Base-by-base conservation (phyloP, 2,113 vertebrate species). In the Sclerurus mexicanus region DNA sequence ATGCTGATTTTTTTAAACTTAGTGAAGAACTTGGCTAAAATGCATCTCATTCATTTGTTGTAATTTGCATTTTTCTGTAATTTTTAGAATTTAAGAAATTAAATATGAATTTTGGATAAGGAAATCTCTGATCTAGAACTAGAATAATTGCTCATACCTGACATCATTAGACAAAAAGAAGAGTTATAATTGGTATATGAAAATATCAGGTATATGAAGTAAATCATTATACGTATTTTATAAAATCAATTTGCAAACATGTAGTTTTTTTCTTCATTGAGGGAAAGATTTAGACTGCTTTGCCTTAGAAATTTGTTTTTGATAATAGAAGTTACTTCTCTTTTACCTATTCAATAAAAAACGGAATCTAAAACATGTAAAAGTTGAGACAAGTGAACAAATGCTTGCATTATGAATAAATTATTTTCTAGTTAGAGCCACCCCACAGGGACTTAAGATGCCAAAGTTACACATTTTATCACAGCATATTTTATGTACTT, bases 401-500 rank as follows among this genome's bases (percentile, higher is more conserved):
- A 69, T 6, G 1, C 0, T 4, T 11, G 2, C 9, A 39, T 35
- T 2, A 12, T 56, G 33, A 44, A 39, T 24, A 52, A 82, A 44
- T 27, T 21, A 44, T 47, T 87, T 87, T 68, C 20, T 67, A 27
- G 10, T 47, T 76, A 73, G 35, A 44, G 8, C 30, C 31, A 58
- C 10, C 14, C 20, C 20, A 18, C 4, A 21, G 16, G 8, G 7
- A 52, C 56, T 73, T 80, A 69, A 63, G 2, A n/a, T 21, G 12
- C 23, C 35, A 10, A 76, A 80, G 21, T 33, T 56, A 35, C 6
- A 0, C 13, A 25, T 63, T 86, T 75, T 79, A n/a, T 30, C 15
- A 58, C 46, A 46, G 3, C 9, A 47, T 4, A 12, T 59, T 49
- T 87, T 40, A 49, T 49, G 22, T 10, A 28, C 58, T 93, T 74